A percentile compares a stretch with the other conserved stretches of the same genome.
These are phyloP conservation scores for Allophyes oxyacanthae DNA, from an alignment of 2,888 invertebrate genomes.

Conservation along the genomic window DNA sequence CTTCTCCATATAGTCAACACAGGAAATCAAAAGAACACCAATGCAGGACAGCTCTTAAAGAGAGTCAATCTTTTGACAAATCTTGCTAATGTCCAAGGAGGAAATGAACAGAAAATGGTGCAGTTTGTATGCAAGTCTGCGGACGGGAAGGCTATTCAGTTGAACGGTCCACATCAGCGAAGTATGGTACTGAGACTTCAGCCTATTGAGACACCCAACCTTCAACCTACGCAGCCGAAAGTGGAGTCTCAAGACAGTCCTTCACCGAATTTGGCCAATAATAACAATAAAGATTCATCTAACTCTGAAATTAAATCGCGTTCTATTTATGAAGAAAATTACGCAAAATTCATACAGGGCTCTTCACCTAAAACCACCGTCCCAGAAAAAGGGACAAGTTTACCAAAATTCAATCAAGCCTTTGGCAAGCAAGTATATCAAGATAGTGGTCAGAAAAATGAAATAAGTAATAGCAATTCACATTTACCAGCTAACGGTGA, in stretches of 20 bases:
- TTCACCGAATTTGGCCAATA: conserved; percentile 58
- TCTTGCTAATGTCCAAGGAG: conserved; percentile 82
- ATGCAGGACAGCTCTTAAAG: conserved; percentile 80
- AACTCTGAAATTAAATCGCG: conserved; percentile 83
- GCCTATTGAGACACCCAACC: conserved; percentile 78
- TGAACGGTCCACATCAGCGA: conserved; percentile 87
- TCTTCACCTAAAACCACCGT: conserved; percentile 71
- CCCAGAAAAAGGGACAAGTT: conserved; percentile 84
- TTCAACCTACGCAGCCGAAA: conserved; percentile 64
- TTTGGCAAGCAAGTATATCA: conserved; percentile 93
- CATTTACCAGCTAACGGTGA: conserved; percentile 68
- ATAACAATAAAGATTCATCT: conserved; percentile 64
- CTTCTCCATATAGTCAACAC: conserved; percentile 86
- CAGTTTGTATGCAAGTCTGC: conserved; percentile 91
- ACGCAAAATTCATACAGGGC: conserved; percentile 87
- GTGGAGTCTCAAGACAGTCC: conserved; percentile 73
- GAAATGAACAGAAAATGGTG: conserved; percentile 88
- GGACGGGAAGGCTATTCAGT: conserved; percentile 89
- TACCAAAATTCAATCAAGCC: conserved; percentile 94
- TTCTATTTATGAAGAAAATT: conserved; percentile 88
- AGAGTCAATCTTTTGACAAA: conserved; percentile 86
- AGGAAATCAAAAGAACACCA: conserved; percentile 77
- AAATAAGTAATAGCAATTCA: conserved; percentile 67
- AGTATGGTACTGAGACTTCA: conserved; percentile 86
- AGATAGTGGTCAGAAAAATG: conserved; percentile 77